Base-by-base conservation (phyloP, 2,113 vertebrate species). In the Telmatochromis bifrenatus region DNA sequence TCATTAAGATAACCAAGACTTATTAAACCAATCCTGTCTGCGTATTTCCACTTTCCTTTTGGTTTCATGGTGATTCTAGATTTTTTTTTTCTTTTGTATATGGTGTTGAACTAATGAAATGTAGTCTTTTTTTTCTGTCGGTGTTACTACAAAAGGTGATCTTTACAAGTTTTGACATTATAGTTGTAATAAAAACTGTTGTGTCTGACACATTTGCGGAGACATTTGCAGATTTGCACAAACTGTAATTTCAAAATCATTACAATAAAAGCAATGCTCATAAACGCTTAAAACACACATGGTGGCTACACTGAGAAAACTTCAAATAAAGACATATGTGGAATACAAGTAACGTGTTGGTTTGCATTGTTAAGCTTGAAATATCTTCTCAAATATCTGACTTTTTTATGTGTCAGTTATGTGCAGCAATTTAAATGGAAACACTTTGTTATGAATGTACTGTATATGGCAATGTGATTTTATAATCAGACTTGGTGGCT, bases 241-340 rank as follows among this genome's bases (percentile, higher is more conserved):
- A 79, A 81, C 65, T 35, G 12, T 49, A 3, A 33, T 42, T 83
- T 58, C 5, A 56, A 73, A 88, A 62, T 82, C 55, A 31, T 37
- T 60, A 55, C 9, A 54, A 75, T 14, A 7, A 83, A 87, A 54
- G 12, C 26, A 80, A 55, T 90, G 89, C 84, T 87, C 42, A 90
- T 89, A 88, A 89, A 81, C 37, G 70, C 10, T 70, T 60, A 42
- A 73, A 33, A 83, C 77, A 84, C 53, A 83, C 49, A 79, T 54
- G 55, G 21, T 85, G 58, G 56, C 62, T 11, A 58, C 62, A 68
- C 81, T 81, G 51, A 58, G 17, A 77, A 79, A 80, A 26, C 88
- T 83, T 92, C 33, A 86, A 95, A 94, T 93, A 94, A 94, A 95
- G 47, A 89, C 84, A 85, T 90, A 49, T 87, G 89, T 86, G 84